phyloP scores from a whole-genome alignment of 2,113 vertebrate genomes.

The Nyctibius bracteatus region DNA sequence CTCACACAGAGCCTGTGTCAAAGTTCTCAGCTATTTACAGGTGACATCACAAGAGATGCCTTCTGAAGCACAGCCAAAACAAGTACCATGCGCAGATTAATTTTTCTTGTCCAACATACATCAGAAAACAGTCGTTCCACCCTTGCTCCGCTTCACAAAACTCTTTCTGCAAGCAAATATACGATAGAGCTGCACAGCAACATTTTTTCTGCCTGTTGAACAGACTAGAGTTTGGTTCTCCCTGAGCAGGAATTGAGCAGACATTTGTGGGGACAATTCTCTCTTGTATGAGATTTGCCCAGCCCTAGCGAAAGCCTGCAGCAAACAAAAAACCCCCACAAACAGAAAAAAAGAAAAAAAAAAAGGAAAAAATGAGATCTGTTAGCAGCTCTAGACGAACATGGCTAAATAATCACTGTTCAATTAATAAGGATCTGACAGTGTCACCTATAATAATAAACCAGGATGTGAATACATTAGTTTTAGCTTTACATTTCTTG shows the following conservation, averaged over 20 bases:
- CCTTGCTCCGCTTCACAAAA: slow-evolving; percentile 1
- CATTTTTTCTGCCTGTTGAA: not conserved
- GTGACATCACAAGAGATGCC: slow-evolving; percentile 80
- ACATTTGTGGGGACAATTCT: not conserved
- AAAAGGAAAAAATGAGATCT: not conserved
- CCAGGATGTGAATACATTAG: not conserved
- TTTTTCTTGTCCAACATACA: slow-evolving; percentile 52
- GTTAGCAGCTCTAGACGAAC: not conserved
- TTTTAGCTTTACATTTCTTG: not conserved
- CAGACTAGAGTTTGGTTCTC: not conserved
- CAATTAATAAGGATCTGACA: not conserved
- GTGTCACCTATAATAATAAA: not conserved
- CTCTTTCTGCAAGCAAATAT: not conserved
- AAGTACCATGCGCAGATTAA: slow-evolving; percentile 29
- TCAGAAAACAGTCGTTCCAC: slow-evolving; percentile 1
- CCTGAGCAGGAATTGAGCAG: not conserved
- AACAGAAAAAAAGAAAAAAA: not conserved
- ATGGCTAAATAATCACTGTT: not conserved
- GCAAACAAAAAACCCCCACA: not conserved
- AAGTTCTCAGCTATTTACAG: slow-evolving; percentile 81
- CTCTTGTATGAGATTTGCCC: not conserved
- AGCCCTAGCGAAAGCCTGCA: not conserved
- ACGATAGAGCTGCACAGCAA: not conserved
- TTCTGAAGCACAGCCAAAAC: slow-evolving; percentile 32
- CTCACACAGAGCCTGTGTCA: slow-evolving; percentile 79